A percentile compares a stretch with the other conserved stretches of the same genome.
phyloP scores from a whole-genome alignment of 2,888 invertebrate genomes.

The Hirtodrosophila histrioides region DNA sequence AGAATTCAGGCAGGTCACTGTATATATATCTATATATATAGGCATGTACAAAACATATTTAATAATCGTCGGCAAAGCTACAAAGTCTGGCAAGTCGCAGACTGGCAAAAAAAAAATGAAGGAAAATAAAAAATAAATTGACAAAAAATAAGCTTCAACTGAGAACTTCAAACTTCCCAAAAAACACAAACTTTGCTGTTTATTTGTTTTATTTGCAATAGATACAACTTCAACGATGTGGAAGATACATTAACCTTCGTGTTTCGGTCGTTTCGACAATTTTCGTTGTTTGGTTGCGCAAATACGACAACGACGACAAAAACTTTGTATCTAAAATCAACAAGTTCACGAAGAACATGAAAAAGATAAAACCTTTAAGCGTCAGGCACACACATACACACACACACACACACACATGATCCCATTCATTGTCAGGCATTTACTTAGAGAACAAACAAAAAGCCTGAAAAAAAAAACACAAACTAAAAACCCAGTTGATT shows the following conservation, averaged over 20 bases:
- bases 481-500: constrained; percentile 47
- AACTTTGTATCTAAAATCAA: constrained; percentile 77
- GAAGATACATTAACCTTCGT: constrained; percentile 77
- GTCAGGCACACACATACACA: constrained; percentile 57
- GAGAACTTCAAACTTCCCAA: constrained; percentile 28
- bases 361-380: constrained; percentile 75
- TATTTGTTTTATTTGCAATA: constrained; percentile 63
- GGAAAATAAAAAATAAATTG: constrained; percentile 5
- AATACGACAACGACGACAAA: constrained; percentile 45
- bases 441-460: constrained; percentile 57
- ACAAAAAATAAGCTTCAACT: constrained; percentile 10
- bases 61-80: constrained; percentile 48
- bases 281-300: constrained; percentile 64
- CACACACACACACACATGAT: constrained; percentile 32
- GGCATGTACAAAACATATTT: constrained; percentile 27
- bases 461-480: constrained; percentile 19
- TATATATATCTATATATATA: constrained; percentile 6
- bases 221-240: constrained; percentile 49
- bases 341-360: constrained; percentile 72
- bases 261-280: constrained; percentile 66
- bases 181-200: constrained; percentile 13
- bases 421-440: constrained; percentile 66
- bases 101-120: constrained; percentile 45
- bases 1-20: constrained; percentile 17
- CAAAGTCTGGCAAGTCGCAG: constrained; percentile 37